phyloP scores from a whole-genome alignment of 2,888 invertebrate genomes.

The Amphimallon solstitiale region DNA sequence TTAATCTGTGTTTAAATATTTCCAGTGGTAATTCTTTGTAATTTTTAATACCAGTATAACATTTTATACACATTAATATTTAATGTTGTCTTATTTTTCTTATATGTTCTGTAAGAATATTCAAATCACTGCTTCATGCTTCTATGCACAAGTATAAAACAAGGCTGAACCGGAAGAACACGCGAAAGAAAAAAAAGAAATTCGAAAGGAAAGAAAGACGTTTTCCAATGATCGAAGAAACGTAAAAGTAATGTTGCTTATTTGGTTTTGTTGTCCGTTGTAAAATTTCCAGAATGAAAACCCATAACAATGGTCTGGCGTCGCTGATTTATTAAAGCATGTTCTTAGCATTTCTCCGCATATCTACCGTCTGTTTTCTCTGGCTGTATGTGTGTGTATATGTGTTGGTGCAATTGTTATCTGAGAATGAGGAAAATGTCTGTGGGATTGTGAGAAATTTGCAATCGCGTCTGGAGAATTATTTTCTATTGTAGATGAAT shows the following conservation, averaged over 20 bases:
- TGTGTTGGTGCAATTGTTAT: slow-evolving; percentile 5
- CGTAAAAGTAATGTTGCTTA: background rate
- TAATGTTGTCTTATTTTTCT: too few relatives aligned
- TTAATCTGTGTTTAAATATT: too few relatives aligned
- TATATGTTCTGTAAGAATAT: too few relatives aligned
- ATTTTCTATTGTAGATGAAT: too few relatives aligned
- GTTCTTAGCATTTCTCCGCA: slow-evolving; percentile 3
- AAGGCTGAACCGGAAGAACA: too few relatives aligned
- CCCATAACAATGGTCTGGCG: slow-evolving; percentile 13
- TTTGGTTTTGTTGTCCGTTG: background rate
- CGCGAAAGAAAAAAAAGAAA: background rate
- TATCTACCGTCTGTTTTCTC: too few relatives aligned
- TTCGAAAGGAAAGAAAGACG: background rate
- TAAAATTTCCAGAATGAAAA: slow-evolving; percentile 9
- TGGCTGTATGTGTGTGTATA: too few relatives aligned
- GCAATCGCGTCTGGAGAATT: background rate
- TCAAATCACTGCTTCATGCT: too few relatives aligned
- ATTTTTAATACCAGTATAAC: too few relatives aligned
- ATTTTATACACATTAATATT: too few relatives aligned
- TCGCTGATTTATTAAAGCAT: slow-evolving; percentile 15
- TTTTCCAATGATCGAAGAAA: background rate
- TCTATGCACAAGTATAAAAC: too few relatives aligned
- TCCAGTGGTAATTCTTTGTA: too few relatives aligned
- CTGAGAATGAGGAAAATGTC: background rate
- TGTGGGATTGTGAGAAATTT: slow-evolving; percentile 14